These are phyloP conservation scores for Sminthurides aquaticus DNA, from an alignment of 2,888 invertebrate species.

Conservation along the genomic window DNA sequence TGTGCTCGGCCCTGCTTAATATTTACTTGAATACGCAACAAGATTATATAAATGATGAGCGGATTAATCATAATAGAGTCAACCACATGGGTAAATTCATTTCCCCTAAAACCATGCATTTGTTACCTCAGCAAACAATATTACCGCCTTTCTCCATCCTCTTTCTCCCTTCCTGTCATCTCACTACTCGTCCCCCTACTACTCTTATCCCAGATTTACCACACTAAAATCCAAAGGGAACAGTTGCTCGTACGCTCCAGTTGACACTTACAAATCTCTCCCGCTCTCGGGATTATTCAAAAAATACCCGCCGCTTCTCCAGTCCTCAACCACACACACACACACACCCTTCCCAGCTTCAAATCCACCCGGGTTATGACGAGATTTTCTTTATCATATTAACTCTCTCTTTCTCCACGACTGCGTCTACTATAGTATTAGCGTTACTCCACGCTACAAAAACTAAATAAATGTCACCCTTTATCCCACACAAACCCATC, in stretches of 20 bases:
- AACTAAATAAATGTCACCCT: too few relatives aligned
- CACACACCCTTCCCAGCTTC: too few relatives aligned
- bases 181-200: background rate
- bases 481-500: too few relatives aligned
- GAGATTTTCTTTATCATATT: background rate
- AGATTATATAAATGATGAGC: background rate
- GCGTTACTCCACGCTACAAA: too few relatives aligned
- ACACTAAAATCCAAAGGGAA: too few relatives aligned
- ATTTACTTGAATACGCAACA: background rate
- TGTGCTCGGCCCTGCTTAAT: background rate
- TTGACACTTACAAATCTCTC: background rate
- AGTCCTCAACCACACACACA: too few relatives aligned
- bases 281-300: too few relatives aligned
- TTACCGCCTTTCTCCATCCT: background rate
- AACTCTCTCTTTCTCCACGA: background rate
- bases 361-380: background rate
- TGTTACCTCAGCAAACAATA: background rate
- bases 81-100: background rate
- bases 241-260: background rate
- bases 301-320: too few relatives aligned
- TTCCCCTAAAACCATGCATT: background rate
- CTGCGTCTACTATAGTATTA: too few relatives aligned
- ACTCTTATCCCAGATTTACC: too few relatives aligned
- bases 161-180: background rate
- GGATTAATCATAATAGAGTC: background rate